Percentiles rank a stretch among this genome's conserved stretches.
phyloP scores from a whole-genome alignment of 2,113 vertebrate species.

The Sminthopsis crassicaudata region DNA sequence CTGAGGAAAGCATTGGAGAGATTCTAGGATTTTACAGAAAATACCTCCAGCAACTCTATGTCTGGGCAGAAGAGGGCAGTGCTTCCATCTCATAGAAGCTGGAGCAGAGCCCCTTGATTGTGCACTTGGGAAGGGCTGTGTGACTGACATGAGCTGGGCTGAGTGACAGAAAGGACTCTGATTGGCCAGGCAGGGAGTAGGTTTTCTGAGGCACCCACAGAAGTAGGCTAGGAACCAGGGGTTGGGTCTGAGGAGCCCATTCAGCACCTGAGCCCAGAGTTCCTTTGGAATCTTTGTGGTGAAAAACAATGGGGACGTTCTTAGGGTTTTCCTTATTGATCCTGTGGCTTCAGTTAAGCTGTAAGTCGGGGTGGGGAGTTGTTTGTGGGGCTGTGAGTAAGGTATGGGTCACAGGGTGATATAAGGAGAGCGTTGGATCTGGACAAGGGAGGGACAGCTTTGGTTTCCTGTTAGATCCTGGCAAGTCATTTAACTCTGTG shows the following conservation, averaged over 20 bases:
- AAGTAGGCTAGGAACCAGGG: neutral
- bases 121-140: neutral
- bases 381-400: neutral
- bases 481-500: neutral
- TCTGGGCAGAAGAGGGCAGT: neutral
- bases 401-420: neutral
- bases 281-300: neutral
- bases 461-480: neutral
- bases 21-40: neutral
- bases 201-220: neutral
- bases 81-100: neutral
- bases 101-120: neutral
- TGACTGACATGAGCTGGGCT: neutral
- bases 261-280: neutral
- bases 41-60: neutral
- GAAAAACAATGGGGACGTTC: neutral
- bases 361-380: constrained; percentile 43
- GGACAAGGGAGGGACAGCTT: neutral
- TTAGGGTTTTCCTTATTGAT: constrained; percentile 17
- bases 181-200: neutral
- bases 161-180: neutral
- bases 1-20: neutral
- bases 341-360: constrained; percentile 44
- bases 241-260: neutral
- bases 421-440: neutral